Conservation (phyloP, 2,888 invertebrate genomes). For the Drosophila monieri region DNA sequence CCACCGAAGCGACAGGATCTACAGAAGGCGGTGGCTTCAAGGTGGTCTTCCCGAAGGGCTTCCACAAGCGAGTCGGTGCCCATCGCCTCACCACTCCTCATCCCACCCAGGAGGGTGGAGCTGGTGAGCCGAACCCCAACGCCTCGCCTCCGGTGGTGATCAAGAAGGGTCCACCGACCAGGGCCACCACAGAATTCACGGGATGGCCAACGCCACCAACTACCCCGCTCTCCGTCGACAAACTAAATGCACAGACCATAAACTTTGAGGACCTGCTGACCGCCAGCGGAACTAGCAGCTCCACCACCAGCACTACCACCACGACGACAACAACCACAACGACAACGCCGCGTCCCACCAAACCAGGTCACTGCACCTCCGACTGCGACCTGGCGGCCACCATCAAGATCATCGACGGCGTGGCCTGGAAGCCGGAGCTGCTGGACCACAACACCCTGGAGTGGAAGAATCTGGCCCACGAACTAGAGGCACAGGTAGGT, state of each 20-base stretch:
- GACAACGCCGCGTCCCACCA: slow-evolving; percentile 89
- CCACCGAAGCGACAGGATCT: slow-evolving; percentile 39
- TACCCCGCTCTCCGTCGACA: slow-evolving; percentile 93
- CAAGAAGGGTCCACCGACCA: slow-evolving; percentile 93
- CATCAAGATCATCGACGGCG: slow-evolving; percentile 92
- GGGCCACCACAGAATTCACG: slow-evolving; percentile 95
- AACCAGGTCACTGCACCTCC: slow-evolving; percentile 90
- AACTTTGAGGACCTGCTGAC: slow-evolving; percentile 84
- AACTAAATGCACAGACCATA: slow-evolving; percentile 86
- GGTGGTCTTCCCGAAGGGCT: slow-evolving; percentile 90
- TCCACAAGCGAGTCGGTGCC: slow-evolving; percentile 86
- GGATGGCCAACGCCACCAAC: slow-evolving; percentile 96
- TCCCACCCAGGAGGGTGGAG: slow-evolving; percentile 81
- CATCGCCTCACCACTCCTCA: slow-evolving; percentile 86
- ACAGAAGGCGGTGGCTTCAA: slow-evolving; percentile 85
- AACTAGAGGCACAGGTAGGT: slow-evolving; percentile 91
- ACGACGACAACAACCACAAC: slow-evolving; percentile 88
- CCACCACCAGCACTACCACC: slow-evolving; percentile 86
- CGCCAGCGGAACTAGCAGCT: slow-evolving; percentile 74
- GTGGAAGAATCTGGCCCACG: slow-evolving; percentile 92
- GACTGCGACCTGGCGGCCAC: slow-evolving; percentile 95
- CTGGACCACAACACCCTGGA: slow-evolving; percentile 94
- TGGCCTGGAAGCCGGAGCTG: slow-evolving; percentile 93
- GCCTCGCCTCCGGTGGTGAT: slow-evolving; percentile 87
- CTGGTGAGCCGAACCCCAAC: slow-evolving; percentile 81